Percentiles rank a stretch among this genome's conserved stretches.
Conservation (phyloP, 2,113 vertebrate genomes). For the Prolemur simus region DNA sequence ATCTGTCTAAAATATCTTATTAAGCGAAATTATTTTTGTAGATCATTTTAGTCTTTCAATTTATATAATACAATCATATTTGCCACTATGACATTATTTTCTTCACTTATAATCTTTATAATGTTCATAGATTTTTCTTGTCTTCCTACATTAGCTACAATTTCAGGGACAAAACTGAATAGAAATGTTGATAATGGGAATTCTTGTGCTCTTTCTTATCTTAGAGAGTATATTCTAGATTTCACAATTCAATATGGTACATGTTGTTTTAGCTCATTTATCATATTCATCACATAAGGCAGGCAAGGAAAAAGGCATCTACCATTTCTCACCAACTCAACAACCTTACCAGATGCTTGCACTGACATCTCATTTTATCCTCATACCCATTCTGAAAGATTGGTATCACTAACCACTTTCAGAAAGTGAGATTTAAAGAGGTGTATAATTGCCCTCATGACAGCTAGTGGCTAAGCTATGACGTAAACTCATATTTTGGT, state of each 20-base stretch:
- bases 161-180: background rate
- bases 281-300: background rate
- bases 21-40: background rate
- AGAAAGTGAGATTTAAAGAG: background rate
- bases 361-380: background rate
- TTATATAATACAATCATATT: background rate
- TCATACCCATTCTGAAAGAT: background rate
- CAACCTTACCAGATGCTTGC: background rate
- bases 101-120: background rate
- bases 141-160: background rate
- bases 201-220: background rate
- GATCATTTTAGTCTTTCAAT: background rate
- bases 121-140: background rate
- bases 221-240: background rate
- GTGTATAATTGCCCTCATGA: background rate
- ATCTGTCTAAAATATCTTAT: background rate
- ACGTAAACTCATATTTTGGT: background rate
- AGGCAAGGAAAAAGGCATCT: background rate
- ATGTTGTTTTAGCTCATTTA: background rate
- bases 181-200: background rate
- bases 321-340: background rate
- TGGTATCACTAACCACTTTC: background rate
- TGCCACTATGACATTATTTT: background rate
- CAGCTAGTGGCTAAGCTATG: background rate
- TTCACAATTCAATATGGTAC: background rate